A percentile compares a stretch with the other conserved stretches of the same genome.
These are phyloP conservation scores for Numenius phaeopus DNA, from an alignment of 2,797 vertebrate species.

Conservation along the genomic window DNA sequence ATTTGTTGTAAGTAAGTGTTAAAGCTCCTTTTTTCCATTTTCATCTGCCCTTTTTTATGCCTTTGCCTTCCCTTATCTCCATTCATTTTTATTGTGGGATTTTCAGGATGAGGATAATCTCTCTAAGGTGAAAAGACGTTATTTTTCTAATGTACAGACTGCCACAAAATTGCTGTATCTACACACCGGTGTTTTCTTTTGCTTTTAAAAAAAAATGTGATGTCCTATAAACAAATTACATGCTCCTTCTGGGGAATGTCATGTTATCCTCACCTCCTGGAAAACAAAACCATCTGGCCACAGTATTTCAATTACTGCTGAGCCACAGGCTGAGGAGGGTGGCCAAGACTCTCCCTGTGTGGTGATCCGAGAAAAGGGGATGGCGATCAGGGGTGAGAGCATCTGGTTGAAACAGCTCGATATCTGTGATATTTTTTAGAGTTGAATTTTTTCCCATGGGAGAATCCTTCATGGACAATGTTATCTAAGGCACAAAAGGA, in stretches of 20 bases:
- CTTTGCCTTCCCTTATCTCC: not conserved
- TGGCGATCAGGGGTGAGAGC: not conserved
- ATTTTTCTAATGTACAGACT: not conserved
- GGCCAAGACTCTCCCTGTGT: not conserved
- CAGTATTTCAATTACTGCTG: not conserved
- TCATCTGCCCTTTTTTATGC: not conserved
- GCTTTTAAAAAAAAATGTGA: not conserved
- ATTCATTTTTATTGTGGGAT: not conserved
- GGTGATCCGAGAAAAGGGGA: not conserved
- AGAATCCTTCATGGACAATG: not conserved
- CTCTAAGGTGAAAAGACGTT: not conserved
- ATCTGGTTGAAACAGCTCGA: not conserved
- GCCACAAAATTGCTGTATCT: not conserved
- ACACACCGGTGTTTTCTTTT: not conserved
- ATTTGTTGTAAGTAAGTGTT: not conserved
- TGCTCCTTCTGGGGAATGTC: not conserved
- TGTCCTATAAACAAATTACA: not conserved
- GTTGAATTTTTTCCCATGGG: not conserved
- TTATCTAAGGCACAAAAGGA: not conserved
- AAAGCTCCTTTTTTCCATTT: not conserved
- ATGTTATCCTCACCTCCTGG: not conserved
- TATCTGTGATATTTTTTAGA: not conserved
- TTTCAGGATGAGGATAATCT: not conserved
- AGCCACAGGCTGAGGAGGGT: not conserved
- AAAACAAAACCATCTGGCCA: not conserved